Evolutionary conservation across 2,888 invertebrate genomes (phyloP), one percentile per base, ranked within the genome.

Genomic region (Agrotis exclamationis): DNA sequence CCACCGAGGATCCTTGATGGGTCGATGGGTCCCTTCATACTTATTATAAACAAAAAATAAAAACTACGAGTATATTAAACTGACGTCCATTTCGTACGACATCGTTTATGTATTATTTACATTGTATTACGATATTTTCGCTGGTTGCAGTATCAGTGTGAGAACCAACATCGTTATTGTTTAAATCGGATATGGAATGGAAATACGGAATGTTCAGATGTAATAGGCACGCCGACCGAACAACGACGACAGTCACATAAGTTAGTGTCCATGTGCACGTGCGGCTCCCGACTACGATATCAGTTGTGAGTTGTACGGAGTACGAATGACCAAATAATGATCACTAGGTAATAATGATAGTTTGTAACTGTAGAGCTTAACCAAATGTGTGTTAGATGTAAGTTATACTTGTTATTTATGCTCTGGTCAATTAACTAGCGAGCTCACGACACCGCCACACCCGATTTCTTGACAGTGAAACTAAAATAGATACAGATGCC

Each of bases 371-470:
- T 84, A 81, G 82, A 83, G 84, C 87, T 82, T 90, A 88, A 91
- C 91, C 90, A 91, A 91, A 90, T 89, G 90, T 88, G 88, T 89
- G 90, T 87, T 89, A 90, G 86, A 71, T 74, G 67, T 90, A 88
- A 87, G 82, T 75, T 67, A 74, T 70, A 62, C 76, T 65, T 79
- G 77, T 85, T 87, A 80, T 84, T 73, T 70, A 20, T 54, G 20
- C 69, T 74, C 33, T 58, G 47, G 68, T 71, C 65, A 57, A 28
- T 20, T 33, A 53, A 58, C 75, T 63, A 48, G 7, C 71, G 63
- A 75, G 3, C 60, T 6, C 58, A 13, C 9, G n/a, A 0, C 1
- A n/a, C n/a, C 16, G 56, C 56, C 56, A 56, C 33, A 13, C 53
- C 22, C 53, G 9, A 3, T 14, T 11, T n/a, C 24, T 24, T n/a